Conservation (phyloP, 1,140 invertebrate species). For the Listronotus bonariensis region DNA sequence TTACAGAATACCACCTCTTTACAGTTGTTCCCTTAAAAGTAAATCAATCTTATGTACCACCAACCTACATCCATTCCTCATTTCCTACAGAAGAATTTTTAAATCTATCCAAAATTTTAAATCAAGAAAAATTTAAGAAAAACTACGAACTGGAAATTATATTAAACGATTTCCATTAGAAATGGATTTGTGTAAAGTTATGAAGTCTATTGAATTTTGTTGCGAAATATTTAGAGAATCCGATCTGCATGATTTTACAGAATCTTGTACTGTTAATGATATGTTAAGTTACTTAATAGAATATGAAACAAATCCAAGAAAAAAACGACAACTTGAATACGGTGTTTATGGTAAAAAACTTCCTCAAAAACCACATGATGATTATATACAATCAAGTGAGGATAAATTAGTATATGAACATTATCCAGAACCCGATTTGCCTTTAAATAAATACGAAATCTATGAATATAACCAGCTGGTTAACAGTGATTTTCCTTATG, state of each 20-base stretch:
- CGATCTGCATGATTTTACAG: slow-evolving; percentile 6
- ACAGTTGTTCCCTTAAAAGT: neutral
- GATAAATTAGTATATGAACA: too few species aligned
- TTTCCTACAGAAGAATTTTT: neutral
- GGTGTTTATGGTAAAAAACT: neutral
- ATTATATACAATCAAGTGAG: too few species aligned
- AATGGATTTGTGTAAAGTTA: slow-evolving; percentile 11
- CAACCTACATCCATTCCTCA: neutral
- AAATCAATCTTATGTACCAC: neutral
- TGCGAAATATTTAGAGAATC: slow-evolving; percentile 20
- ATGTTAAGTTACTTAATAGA: slow-evolving; percentile 16
- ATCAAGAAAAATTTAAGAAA: slow-evolving; percentile 10
- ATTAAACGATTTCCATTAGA: neutral
- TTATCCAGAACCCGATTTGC: too few species aligned
- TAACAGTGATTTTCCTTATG: too few species aligned
- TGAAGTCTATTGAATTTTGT: slow-evolving; percentile 17
- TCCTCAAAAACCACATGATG: neutral
- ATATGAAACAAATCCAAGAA: slow-evolving; percentile 8
- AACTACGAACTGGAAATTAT: slow-evolving; percentile 7
- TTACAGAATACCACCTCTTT: slow-evolving; percentile 11
- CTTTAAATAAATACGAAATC: too few species aligned
- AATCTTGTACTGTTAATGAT: slow-evolving; percentile 26
- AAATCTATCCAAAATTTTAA: slow-evolving; percentile 1
- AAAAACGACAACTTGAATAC: slow-evolving; percentile 10
- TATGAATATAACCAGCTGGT: too few species aligned